These are phyloP conservation scores for Pangasius krempfi DNA, from an alignment of 2,797 vertebrate genomes.

Conservation along the genomic window DNA sequence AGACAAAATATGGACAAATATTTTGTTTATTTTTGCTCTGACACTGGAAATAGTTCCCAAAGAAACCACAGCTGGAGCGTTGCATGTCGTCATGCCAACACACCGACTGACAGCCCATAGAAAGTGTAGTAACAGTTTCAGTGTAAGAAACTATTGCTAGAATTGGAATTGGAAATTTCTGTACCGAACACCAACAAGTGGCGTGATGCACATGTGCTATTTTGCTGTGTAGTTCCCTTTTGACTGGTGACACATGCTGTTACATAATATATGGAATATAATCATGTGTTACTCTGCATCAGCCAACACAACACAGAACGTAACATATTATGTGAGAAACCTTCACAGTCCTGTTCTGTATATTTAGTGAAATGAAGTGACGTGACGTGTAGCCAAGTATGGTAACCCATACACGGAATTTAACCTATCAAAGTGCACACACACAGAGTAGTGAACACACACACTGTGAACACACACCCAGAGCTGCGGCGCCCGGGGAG, in stretches of 20 bases:
- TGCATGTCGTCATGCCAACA: background rate
- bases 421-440: too few relatives aligned
- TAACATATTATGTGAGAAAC: too few relatives aligned
- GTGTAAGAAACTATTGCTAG: background rate
- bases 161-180: background rate
- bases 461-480: too few relatives aligned
- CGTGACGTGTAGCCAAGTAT: too few relatives aligned
- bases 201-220: background rate
- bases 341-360: too few relatives aligned
- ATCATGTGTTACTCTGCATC: background rate
- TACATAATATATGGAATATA: background rate
- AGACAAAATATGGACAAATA: background rate
- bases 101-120: background rate
- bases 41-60: background rate
- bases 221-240: too few relatives aligned
- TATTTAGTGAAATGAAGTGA: too few relatives aligned
- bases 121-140: background rate
- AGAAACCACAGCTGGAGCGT: background rate
- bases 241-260: background rate
- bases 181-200: background rate
- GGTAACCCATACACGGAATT: too few relatives aligned
- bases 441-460: too few relatives aligned
- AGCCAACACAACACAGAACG: background rate
- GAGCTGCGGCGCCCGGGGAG: too few relatives aligned
- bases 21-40: background rate